Evolutionary conservation across 2,888 invertebrate genomes (phyloP).

Genomic region (Euplexia lucipara): DNA sequence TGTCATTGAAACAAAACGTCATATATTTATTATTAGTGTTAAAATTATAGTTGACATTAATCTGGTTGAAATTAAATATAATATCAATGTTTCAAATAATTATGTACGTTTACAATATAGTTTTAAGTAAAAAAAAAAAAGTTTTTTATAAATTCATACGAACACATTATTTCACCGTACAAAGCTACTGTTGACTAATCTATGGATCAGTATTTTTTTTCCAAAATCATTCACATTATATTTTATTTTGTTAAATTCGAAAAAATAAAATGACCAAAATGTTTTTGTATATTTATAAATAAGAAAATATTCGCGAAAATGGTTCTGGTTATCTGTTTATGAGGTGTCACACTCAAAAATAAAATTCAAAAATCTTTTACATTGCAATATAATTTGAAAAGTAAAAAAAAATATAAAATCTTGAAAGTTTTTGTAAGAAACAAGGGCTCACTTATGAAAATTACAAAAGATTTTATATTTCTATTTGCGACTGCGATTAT

Average conservation of each 20-base stretch:
- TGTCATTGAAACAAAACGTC: constrained; percentile 77
- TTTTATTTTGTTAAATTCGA: constrained; percentile 72
- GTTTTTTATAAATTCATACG: constrained; percentile 66
- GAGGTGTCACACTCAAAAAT: constrained; percentile 64
- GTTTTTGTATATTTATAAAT: constrained; percentile 83
- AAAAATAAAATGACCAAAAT: constrained; percentile 81
- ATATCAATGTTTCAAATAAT: constrained; percentile 71
- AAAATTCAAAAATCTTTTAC: constrained; percentile 33
- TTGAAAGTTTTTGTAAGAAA: constrained; percentile 72
- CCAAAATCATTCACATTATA: constrained; percentile 66
- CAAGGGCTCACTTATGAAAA: constrained; percentile 84
- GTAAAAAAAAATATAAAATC: constrained; percentile 76
- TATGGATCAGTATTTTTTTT: constrained; percentile 75
- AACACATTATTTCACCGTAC: constrained; percentile 68
- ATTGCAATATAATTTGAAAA: constrained; percentile 47
- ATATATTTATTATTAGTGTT: constrained; percentile 78
- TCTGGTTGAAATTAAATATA: constrained; percentile 63
- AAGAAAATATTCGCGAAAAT: constrained; percentile 71
- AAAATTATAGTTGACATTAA: constrained; percentile 72
- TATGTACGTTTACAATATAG: constrained; percentile 67
- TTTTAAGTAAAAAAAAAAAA: constrained; percentile 61
- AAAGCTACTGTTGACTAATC: constrained; percentile 76
- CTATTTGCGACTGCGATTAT: constrained; percentile 61
- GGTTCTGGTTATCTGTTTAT: constrained; percentile 62
- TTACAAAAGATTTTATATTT: constrained; percentile 79